These are phyloP conservation scores for Rhinoraja longicauda DNA, from an alignment of 2,797 vertebrate species.

Conservation along the genomic window DNA sequence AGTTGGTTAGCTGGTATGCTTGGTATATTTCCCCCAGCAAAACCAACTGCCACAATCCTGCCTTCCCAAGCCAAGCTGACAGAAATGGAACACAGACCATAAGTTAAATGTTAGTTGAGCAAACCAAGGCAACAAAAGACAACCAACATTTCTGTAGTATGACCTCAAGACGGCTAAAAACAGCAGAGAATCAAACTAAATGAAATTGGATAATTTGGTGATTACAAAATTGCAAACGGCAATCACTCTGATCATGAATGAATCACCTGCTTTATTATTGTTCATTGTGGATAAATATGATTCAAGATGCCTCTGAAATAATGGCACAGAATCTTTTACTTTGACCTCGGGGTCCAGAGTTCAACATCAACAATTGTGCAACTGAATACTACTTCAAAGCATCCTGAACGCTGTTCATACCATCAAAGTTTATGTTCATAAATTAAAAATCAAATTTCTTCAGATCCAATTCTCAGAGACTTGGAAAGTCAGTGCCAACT, in stretches of 20 bases:
- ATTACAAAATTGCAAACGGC: not conserved
- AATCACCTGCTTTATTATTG: not conserved
- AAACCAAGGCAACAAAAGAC: not conserved
- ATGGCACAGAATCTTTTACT: not conserved
- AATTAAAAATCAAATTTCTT: not conserved
- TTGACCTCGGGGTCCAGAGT: not conserved
- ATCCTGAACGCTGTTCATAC: not conserved
- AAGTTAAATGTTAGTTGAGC: not conserved
- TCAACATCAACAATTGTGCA: not conserved
- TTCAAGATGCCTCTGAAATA: not conserved
- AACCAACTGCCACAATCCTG: conserved; percentile 48
- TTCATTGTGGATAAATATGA: not conserved
- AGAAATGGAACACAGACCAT: conserved; percentile 1
- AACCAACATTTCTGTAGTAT: not conserved
- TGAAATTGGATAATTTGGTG: not conserved
- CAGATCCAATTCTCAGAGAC: not conserved
- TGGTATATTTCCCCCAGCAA: conserved; percentile 46
- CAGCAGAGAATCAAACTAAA: not conserved
- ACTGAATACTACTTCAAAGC: too few species aligned
- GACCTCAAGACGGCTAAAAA: not conserved
- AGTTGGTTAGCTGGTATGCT: conserved; percentile 45
- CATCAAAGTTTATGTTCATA: not conserved
- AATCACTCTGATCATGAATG: not conserved
- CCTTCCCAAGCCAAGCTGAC: conserved; percentile 47
- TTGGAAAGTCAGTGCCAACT: too few species aligned